These are phyloP conservation scores for Euplagia quadripunctaria DNA, from an alignment of 2,888 invertebrate species.

Conservation along the genomic window DNA sequence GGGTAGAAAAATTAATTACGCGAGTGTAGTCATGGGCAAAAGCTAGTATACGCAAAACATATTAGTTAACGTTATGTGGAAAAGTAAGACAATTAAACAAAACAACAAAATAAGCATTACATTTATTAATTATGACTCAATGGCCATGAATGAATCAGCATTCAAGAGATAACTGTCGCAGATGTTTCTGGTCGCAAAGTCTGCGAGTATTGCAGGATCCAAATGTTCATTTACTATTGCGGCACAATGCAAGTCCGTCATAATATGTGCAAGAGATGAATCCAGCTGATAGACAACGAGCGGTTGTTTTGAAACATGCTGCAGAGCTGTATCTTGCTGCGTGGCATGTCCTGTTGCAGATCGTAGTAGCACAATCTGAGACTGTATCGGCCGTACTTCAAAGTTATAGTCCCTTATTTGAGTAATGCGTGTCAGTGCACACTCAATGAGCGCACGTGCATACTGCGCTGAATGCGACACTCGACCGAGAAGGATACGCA, in stretches of 20 bases:
- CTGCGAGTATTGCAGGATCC: constrained; percentile 47
- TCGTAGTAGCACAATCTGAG: constrained; percentile 59
- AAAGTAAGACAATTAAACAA: too few relatives aligned
- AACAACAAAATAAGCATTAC: too few relatives aligned
- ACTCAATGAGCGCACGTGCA: constrained; percentile 55
- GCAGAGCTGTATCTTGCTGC: constrained; percentile 21
- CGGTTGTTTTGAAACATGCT: constrained; percentile 55
- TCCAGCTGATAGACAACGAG: constrained; percentile 52
- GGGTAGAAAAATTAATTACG: too few relatives aligned
- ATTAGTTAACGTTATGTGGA: too few relatives aligned
- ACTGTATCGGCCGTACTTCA: constrained; percentile 46
- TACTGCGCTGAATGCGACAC: constrained; percentile 65
- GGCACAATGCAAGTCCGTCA: constrained; percentile 54
- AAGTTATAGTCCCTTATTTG: constrained; percentile 46
- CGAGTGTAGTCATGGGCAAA: too few relatives aligned
- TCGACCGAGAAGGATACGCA: constrained; percentile 53
- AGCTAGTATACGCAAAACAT: too few relatives aligned
- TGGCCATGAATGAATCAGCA: constrained; percentile 24
- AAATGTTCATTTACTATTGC: constrained; percentile 62
- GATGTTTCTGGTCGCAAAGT: constrained; percentile 52
- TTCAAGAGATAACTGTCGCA: constrained; percentile 47
- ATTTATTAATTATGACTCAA: neutral
- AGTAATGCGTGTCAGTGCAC: constrained; percentile 56
- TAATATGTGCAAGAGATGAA: constrained; percentile 47
- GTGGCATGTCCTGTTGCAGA: constrained; percentile 19